Percentiles rank a stretch among this genome's conserved stretches.
These are phyloP conservation scores for Notiomystis cincta DNA, from an alignment of 2,113 vertebrate genomes.

Conservation along the genomic window DNA sequence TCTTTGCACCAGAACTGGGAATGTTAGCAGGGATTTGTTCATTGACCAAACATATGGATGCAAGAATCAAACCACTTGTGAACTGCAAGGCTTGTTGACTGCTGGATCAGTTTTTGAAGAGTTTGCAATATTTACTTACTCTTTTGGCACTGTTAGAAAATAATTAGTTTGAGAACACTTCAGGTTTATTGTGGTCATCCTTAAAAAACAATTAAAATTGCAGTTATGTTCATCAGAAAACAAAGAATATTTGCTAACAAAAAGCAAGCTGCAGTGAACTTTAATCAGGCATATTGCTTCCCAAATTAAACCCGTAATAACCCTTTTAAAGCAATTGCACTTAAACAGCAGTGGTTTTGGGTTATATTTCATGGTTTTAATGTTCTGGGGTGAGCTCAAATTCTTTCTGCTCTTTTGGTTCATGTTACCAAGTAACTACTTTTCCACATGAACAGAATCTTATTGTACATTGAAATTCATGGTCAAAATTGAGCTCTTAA, in stretches of 20 bases:
- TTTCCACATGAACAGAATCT: not conserved
- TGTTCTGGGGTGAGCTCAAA: not conserved
- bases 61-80: not conserved
- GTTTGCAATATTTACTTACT: not conserved
- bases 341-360: not conserved
- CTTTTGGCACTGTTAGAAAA: not conserved
- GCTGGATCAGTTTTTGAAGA: not conserved
- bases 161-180: not conserved
- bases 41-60: rapidly evolving
- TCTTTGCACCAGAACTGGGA: not conserved
- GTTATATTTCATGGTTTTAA: not conserved
- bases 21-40: not conserved
- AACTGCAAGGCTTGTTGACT: not conserved
- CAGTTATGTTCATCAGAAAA: not conserved
- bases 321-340: not conserved
- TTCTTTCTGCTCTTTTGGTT: not conserved
- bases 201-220: not conserved
- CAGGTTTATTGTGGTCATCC: not conserved
- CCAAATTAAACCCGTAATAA: not conserved
- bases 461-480: not conserved
- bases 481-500: not conserved
- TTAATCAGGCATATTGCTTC: not conserved
- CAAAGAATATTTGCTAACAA: not conserved
- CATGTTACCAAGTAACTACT: not conserved
- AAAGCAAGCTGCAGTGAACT: not conserved